Base-by-base conservation (phyloP, 1,140 invertebrate genomes). In the Zaprionus tsacasi region DNA sequence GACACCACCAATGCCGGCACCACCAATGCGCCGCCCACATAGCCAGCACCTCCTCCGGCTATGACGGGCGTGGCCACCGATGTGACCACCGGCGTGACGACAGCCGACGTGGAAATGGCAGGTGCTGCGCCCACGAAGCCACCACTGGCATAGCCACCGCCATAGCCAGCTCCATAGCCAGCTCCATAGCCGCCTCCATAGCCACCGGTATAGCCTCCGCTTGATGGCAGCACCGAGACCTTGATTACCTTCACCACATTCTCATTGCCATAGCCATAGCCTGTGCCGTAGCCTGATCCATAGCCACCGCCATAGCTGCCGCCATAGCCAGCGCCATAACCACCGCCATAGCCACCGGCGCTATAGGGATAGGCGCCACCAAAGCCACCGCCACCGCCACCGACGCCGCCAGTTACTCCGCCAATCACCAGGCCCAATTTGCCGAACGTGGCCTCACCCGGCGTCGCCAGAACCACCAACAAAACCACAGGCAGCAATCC, bases 181-280 rank as follows among this genome's bases (percentile, higher is more conserved):
- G 59, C 27, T 0, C 76, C 56, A 40, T 78, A 75, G 12, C 61
- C 73, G 11, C 64, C 69, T 6, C 67, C 27, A 30, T 30, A 30
- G 27, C 33, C 33, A 8, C 33, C 33, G 1, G 33, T 71, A 15
- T 45, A 45, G 0, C 68, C 79, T 27, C 73, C 55, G 3, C 64
- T 69, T 0, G 79, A 57, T 3, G 79, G 82, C 69, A 82, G 55
- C 25, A 81, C 87, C 3, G 81, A 86, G 5, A 80, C 86, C 82
- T 91, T 90, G 35, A 90, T 90, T 36, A 90, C 86, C 78, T 90
- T 90, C 17, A 91, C 82, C 15, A 90, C 70, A 36, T 91, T 91
- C 57, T 90, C 86, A 35, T 76, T 76, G 27, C 82, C 82, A 21
- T 79, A 87, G 43, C 78, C 79, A 27, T 70, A 67, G 8, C 81